phyloP scores from a whole-genome alignment of 2,797 vertebrate genomes.

The Dipus sagitta region DNA sequence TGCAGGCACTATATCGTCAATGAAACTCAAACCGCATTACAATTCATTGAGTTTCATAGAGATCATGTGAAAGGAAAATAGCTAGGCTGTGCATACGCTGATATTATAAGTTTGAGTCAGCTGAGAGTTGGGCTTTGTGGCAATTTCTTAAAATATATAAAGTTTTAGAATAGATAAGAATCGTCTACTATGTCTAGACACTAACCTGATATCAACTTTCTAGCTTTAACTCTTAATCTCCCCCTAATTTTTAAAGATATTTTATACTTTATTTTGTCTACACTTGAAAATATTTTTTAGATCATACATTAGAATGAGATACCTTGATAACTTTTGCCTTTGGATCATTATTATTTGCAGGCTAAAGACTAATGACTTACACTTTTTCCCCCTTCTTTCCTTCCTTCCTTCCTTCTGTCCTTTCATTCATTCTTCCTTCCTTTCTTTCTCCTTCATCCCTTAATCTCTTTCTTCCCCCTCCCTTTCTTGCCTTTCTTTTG shows the following conservation, averaged over 20 bases:
- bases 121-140: not conserved
- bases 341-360: not conserved
- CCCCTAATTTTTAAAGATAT: conserved; percentile 13
- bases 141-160: conserved; percentile 8
- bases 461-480: not conserved
- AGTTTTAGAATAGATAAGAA: not conserved
- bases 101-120: not conserved
- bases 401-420: not conserved
- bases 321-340: not conserved
- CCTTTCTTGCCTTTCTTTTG: not conserved
- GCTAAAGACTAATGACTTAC: not conserved
- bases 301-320: not conserved
- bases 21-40: not conserved
- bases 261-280: not conserved
- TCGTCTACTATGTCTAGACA: not conserved
- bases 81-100: not conserved
- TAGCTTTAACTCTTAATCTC: not conserved
- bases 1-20: not conserved
- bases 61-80: not conserved
- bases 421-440: not conserved
- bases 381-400: not conserved
- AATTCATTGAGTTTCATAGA: not conserved
- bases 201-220: conserved; percentile 4
- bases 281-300: not conserved
- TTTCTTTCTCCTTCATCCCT: not conserved